phyloP scores from a whole-genome alignment of 2,888 invertebrate species.

The Tiliacea citrago region DNA sequence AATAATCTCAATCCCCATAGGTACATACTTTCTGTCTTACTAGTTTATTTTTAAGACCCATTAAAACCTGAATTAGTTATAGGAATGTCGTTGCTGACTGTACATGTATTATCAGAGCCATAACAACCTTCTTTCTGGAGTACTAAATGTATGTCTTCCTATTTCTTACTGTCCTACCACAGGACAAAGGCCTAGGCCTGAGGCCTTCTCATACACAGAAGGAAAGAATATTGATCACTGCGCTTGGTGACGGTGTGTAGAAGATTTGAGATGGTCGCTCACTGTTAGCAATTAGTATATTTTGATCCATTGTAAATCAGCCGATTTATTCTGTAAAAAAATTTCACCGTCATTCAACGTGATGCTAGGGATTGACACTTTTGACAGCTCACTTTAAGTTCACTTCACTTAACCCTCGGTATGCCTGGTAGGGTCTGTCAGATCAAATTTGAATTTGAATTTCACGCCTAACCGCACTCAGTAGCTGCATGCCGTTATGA shows the following conservation, averaged over 20 bases:
- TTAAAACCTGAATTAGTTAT: neutral
- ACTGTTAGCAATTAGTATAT: neutral
- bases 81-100: neutral
- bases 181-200: no score
- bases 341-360: neutral
- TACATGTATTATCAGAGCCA: constrained; percentile 11
- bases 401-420: no score
- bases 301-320: neutral
- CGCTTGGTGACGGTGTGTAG: neutral
- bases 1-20: neutral
- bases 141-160: constrained; percentile 11
- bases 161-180: neutral
- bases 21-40: neutral
- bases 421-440: no score
- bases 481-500: no score
- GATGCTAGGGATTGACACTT: neutral
- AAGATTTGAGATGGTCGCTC: neutral
- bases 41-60: neutral
- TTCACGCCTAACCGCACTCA: no score
- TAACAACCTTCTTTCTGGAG: neutral
- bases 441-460: no score
- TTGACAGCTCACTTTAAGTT: neutral
- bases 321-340: neutral
- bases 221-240: neutral
- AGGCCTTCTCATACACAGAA: neutral